Conservation (phyloP, 2,888 invertebrate species). For the Microchrysa polita region DNA sequence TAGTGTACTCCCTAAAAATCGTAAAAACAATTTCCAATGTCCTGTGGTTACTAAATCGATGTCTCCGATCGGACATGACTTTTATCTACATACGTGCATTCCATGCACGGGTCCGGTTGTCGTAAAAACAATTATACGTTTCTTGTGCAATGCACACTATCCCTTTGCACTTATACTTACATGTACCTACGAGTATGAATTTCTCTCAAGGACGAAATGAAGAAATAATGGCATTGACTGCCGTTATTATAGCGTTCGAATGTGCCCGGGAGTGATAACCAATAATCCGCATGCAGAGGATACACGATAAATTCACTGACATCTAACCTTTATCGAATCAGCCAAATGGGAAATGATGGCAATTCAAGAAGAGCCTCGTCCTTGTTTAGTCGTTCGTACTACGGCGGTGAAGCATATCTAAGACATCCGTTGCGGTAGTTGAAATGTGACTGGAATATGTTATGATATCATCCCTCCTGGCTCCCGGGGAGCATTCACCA, state of each 20-base stretch:
- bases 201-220: background rate
- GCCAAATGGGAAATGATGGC: background rate
- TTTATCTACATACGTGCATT: no score
- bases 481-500: background rate
- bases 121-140: no score
- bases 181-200: no score
- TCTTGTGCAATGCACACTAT: no score
- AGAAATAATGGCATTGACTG: constrained; percentile 6
- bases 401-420: constrained; percentile 17
- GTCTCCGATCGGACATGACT: no score
- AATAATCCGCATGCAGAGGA: constrained; percentile 29
- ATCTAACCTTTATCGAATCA: constrained; percentile 28
- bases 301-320: constrained; percentile 31
- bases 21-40: no score
- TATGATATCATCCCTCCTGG: constrained; percentile 35
- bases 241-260: background rate
- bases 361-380: background rate
- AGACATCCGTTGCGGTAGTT: constrained; percentile 34
- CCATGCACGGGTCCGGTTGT: no score
- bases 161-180: no score
- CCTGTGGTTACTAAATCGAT: no score
- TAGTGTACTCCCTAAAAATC: no score
- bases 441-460: constrained; percentile 34
- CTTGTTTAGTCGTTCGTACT: no score
- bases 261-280: background rate